These are phyloP conservation scores for Lemur catta DNA, from an alignment of 2,797 vertebrate species.

Conservation along the genomic window DNA sequence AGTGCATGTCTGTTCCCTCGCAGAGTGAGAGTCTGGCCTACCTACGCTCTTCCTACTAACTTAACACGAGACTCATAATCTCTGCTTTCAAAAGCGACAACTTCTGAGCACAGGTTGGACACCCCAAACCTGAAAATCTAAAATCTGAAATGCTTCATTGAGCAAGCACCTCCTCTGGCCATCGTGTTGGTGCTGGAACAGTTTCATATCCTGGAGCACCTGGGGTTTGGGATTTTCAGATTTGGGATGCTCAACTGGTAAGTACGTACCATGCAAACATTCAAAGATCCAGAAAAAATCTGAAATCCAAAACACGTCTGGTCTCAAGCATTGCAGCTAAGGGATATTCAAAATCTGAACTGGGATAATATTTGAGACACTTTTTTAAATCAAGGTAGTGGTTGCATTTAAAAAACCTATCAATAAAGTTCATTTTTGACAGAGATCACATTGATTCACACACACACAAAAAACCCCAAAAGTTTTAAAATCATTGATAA, in stretches of 20 bases:
- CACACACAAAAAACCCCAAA: neutral
- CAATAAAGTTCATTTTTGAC: neutral
- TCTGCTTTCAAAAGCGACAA: neutral
- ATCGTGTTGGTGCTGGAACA: neutral
- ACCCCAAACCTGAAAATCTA: neutral
- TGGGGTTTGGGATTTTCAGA: neutral
- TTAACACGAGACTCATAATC: neutral
- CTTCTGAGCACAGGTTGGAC: neutral
- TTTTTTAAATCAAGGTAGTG: neutral
- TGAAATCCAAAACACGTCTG: neutral
- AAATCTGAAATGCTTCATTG: neutral
- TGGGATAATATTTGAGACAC: neutral
- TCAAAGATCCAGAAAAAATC: neutral
- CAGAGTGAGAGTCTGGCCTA: neutral
- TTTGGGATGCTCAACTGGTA: neutral
- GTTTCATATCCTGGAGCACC: neutral
- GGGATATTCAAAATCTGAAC: neutral
- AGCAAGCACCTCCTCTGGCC: neutral
- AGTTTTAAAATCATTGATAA: neutral
- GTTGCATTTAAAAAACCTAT: neutral
- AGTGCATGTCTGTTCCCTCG: rapidly evolving
- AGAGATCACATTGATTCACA: neutral
- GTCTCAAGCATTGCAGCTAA: neutral
- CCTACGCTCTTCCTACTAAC: neutral
- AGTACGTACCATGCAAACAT: neutral